phyloP scores from a whole-genome alignment of 2,113 vertebrate genomes.

The Asarcornis scutulata region DNA sequence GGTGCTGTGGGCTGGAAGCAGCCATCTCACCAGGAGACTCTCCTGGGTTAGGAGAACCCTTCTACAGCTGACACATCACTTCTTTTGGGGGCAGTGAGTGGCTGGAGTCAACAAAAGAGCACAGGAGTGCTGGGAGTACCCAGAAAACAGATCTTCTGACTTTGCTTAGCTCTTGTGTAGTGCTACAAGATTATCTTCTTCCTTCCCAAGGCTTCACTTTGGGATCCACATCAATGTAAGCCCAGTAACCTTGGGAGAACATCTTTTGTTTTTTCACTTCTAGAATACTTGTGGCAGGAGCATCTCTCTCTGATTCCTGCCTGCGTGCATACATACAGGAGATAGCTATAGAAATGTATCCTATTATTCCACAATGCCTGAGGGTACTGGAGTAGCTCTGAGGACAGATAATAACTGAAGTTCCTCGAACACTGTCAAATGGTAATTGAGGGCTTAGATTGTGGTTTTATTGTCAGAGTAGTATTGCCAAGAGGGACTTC shows the following conservation, averaged over 20 bases:
- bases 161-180: neutral
- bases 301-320: neutral
- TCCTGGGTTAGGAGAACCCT: neutral
- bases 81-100: neutral
- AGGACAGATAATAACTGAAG: constrained; percentile 18
- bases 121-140: neutral
- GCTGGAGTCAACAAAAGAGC: neutral
- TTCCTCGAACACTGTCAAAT: constrained; percentile 37
- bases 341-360: neutral
- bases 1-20: neutral
- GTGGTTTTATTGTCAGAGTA: neutral
- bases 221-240: neutral
- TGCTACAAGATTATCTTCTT: neutral
- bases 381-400: constrained; percentile 20
- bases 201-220: neutral
- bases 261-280: neutral
- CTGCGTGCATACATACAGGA: neutral
- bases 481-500: neutral
- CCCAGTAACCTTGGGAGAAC: neutral
- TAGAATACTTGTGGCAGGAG: neutral
- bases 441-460: constrained; percentile 37
- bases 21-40: neutral
- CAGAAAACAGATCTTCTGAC: neutral
- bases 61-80: accelerated
- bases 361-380: constrained; percentile 14